phyloP scores from a whole-genome alignment of 2,113 vertebrate species.

The Callipepla squamata region DNA sequence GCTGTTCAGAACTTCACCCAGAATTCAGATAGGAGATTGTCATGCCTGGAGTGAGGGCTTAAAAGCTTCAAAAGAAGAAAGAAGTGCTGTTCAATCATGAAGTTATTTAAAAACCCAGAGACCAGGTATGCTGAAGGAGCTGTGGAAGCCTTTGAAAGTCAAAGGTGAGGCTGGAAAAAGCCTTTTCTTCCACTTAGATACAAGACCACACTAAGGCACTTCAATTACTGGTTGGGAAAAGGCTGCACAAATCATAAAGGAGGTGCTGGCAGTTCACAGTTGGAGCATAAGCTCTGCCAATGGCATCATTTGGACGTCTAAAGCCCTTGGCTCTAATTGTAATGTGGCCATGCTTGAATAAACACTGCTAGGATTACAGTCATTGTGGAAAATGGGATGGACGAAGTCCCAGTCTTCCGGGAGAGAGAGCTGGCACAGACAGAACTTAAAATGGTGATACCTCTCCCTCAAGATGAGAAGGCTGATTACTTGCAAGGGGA shows the following conservation, averaged over 20 bases:
- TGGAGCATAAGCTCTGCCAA: constrained; percentile 1
- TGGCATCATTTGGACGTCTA: constrained; percentile 33
- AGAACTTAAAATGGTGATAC: not conserved
- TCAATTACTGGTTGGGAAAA: not conserved
- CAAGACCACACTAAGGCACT: not conserved
- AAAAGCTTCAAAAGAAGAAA: not conserved
- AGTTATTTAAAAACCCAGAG: not conserved
- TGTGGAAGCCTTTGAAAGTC: not conserved
- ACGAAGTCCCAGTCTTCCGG: not conserved
- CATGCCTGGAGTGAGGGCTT: not conserved
- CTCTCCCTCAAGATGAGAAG: not conserved
- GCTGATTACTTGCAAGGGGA: not conserved
- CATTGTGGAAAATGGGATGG: constrained; percentile 39
- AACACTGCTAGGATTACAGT: constrained; percentile 31
- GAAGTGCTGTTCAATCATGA: not conserved
- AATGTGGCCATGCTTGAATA: constrained; percentile 35
- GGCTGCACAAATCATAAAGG: constrained; percentile 8
- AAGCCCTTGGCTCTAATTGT: constrained; percentile 50
- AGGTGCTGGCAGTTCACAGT: not conserved
- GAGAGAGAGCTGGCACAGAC: not conserved
- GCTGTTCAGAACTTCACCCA: not conserved
- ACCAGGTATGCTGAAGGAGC: not conserved
- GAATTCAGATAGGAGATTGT: not conserved
- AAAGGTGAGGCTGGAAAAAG: not conserved
- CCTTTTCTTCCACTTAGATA: not conserved